Evolutionary conservation across 92 coral and sea anemone genomes (phyloP), one percentile per base, ranked within the genome.

Genomic region (Chrysogorgia sp.): DNA sequence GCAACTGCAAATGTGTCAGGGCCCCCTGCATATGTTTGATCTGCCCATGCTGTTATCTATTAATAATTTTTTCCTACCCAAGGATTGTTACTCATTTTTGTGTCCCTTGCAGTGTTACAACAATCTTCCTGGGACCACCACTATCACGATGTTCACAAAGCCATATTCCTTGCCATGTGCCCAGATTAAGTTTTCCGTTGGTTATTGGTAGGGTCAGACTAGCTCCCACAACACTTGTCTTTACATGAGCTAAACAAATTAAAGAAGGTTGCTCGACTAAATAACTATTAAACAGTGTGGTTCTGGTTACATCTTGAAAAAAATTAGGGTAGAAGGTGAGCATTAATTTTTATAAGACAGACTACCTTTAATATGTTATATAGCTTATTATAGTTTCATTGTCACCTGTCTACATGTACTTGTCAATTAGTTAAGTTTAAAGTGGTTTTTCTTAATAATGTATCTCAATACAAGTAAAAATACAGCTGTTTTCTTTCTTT

Each of bases 121-220:
- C 96, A 33, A 94, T 89, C 58, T 72, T 86, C 40, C 98, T 90
- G 0, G 93, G 81, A 9, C 97, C 87, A 25, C 85, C 96, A 45
- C 75, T 92, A 63, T 94, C 78, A 70, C 98, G 82, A 74, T 94
- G 98, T 77, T 94, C 98, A 83, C 98, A 94, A 35, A 94, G 88
- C 98, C 98, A 94, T 25, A 94, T 87, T 67, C 98, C 98, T 71
- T 94, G 98, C 98, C 98, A 94, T 5, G 96, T 94, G 28, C 98
- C 98, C 45, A 94, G 81, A 67, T 88, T 90, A 34, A 94, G 88
- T 66, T 89, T 94, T 1, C 98, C 98, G 74, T 87, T 84, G 25
- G 97, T 82, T 52, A 91, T 89, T 20, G 98, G 98, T 10, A 91
- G 56, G 9, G 98, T 91, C 24, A 94, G 75, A 87, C 92, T 89